These are phyloP conservation scores for Hyles lineata DNA, from an alignment of 2,888 invertebrate species.

Conservation along the genomic window DNA sequence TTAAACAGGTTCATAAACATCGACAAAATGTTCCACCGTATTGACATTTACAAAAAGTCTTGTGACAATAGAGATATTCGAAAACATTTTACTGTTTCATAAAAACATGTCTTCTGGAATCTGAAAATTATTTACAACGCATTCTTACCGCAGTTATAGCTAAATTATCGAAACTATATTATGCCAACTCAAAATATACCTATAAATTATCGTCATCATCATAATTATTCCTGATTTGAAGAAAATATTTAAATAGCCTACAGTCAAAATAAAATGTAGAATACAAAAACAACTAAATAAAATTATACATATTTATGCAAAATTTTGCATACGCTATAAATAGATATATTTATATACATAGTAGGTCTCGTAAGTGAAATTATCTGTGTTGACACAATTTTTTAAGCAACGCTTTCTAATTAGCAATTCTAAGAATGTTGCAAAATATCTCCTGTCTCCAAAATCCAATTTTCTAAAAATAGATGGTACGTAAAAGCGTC, in stretches of 20 bases:
- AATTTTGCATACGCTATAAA: background rate
- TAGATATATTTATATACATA: no score
- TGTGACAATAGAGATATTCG: background rate
- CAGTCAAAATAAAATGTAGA: background rate
- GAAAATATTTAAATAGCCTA: background rate
- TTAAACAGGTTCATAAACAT: background rate
- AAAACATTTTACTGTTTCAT: background rate
- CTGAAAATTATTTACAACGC: background rate
- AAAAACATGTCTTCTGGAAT: background rate
- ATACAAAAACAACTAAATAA: background rate
- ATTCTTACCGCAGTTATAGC: no score
- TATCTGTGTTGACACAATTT: background rate
- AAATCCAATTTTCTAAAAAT: background rate
- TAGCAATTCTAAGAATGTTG: background rate
- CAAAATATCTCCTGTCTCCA: background rate
- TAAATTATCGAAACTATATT: background rate
- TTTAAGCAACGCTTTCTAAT: background rate
- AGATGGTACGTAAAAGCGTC: background rate
- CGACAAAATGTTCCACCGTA: background rate
- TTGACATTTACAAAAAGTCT: background rate
- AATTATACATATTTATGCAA: constrained; percentile 11
- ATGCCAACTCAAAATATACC: background rate
- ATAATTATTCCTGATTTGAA: background rate
- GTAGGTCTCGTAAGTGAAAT: background rate
- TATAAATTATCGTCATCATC: background rate